Evolutionary conservation across 2,797 vertebrate species (phyloP).

Genomic region (Hylomyscus alleni): DNA sequence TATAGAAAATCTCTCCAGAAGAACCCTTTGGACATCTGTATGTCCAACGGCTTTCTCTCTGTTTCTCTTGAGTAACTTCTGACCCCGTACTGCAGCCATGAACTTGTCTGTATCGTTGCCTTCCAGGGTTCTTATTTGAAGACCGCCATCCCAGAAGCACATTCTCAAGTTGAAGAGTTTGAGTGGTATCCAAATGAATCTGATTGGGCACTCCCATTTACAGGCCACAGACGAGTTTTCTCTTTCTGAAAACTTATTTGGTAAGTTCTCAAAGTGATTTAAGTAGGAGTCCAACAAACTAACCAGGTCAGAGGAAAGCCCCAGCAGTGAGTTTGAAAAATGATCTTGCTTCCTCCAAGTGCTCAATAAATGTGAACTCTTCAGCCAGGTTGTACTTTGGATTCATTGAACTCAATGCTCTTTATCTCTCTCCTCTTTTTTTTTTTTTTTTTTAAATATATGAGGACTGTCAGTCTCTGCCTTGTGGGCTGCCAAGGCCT

Average conservation of each 20-base stretch:
- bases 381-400: conserved; percentile 60
- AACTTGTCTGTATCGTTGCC: conserved; percentile 68
- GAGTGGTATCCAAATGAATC: conserved; percentile 94
- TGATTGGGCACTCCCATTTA: conserved; percentile 94
- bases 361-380: conserved; percentile 17
- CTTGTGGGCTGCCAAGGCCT: conserved; percentile 72
- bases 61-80: not conserved
- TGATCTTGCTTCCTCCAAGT: conserved; percentile 17
- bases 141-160: conserved; percentile 67
- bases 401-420: conserved; percentile 42
- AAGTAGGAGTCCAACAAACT: conserved; percentile 12
- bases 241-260: conserved; percentile 94
- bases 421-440: not conserved
- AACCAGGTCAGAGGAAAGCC: not conserved
- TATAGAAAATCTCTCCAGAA: not conserved
- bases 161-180: conserved; percentile 90
- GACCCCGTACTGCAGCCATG: fast-evolving
- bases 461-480: conserved; percentile 13
- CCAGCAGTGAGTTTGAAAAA: conserved; percentile 15
- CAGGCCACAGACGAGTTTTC: conserved; percentile 93
- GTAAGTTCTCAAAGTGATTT: conserved; percentile 90
- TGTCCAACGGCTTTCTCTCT: not conserved
- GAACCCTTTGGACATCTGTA: not conserved
- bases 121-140: conserved; percentile 84
- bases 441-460: conserved; percentile 53